A percentile compares a stretch with the other conserved stretches of the same genome.
Conservation (phyloP, 2,113 vertebrate species). For the Xiphophorus couchianus region DNA sequence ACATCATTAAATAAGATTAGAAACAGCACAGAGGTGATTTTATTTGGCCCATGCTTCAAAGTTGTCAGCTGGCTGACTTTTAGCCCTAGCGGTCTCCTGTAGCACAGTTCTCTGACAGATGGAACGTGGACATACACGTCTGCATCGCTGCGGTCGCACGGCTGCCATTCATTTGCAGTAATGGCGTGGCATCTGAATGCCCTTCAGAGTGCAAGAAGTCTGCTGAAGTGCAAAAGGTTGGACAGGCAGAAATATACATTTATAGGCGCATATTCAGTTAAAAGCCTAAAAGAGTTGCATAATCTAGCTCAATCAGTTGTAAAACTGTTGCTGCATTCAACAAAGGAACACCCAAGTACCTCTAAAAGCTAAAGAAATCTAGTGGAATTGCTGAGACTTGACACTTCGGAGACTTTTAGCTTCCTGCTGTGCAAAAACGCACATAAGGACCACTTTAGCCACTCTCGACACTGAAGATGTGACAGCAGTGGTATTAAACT, state of each 20-base stretch:
- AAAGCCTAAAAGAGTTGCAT: neutral
- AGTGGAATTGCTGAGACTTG: neutral
- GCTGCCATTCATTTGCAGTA: neutral
- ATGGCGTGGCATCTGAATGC: conserved; percentile 16
- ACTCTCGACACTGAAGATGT: conserved; percentile 9
- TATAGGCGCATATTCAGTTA: neutral
- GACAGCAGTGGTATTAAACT: conserved; percentile 36
- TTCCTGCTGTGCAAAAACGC: conserved; percentile 26
- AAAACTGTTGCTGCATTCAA: neutral
- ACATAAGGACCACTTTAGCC: conserved; percentile 39
- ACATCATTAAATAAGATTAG: conserved; percentile 61
- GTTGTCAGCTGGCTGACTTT: conserved; percentile 52
- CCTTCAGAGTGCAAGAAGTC: conserved; percentile 2
- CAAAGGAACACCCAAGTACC: neutral
- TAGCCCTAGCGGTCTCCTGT: conserved; percentile 30
- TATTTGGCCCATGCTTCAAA: conserved; percentile 49
- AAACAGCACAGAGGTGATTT: conserved; percentile 36
- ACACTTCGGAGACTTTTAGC: conserved; percentile 21
- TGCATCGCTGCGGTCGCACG: neutral
- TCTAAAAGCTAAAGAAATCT: neutral
- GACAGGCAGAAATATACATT: conserved; percentile 8
- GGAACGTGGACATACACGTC: conserved; percentile 20
- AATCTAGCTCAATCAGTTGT: neutral
- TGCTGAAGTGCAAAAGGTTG: conserved; percentile 6
- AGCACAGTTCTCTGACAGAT: conserved; percentile 15